phyloP scores from a whole-genome alignment of 2,113 vertebrate genomes.

The Polyodon spathula region DNA sequence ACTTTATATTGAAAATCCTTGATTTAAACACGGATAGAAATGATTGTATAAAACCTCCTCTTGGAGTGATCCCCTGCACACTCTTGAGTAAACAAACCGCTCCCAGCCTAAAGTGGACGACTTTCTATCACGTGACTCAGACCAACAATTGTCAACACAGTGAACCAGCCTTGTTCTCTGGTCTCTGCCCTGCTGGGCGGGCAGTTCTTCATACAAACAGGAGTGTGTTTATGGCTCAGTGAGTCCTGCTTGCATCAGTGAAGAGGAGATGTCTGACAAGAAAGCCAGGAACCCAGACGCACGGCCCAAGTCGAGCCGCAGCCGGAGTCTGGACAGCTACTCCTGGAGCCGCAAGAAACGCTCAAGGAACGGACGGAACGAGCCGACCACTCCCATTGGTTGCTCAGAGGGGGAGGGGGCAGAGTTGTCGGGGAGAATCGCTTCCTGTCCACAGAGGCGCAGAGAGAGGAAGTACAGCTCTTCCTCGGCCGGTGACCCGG shows the following conservation, averaged over 20 bases:
- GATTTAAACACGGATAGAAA: too few species aligned
- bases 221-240: constrained; percentile 9
- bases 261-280: constrained; percentile 60
- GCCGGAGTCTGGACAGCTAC: constrained; percentile 87
- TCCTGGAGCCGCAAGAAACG: constrained; percentile 85
- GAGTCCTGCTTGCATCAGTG: constrained; percentile 8
- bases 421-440: constrained; percentile 40
- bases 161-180: too few species aligned
- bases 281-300: constrained; percentile 61
- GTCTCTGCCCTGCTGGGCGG: constrained; percentile 2
- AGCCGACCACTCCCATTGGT: constrained; percentile 28
- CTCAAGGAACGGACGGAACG: constrained; percentile 65
- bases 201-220: not conserved
- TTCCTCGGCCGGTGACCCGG: constrained; percentile 56
- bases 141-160: too few species aligned
- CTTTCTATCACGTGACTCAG: too few species aligned
- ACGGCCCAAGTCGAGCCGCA: constrained; percentile 77
- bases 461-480: constrained; percentile 83
- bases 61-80: too few species aligned
- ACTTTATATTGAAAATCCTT: too few species aligned
- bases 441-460: constrained; percentile 54
- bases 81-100: too few species aligned
- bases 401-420: constrained; percentile 48
- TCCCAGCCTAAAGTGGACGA: too few species aligned
- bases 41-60: too few species aligned